Conservation (phyloP, 2,888 invertebrate species). For the Dasysyrphus tricinctus region DNA sequence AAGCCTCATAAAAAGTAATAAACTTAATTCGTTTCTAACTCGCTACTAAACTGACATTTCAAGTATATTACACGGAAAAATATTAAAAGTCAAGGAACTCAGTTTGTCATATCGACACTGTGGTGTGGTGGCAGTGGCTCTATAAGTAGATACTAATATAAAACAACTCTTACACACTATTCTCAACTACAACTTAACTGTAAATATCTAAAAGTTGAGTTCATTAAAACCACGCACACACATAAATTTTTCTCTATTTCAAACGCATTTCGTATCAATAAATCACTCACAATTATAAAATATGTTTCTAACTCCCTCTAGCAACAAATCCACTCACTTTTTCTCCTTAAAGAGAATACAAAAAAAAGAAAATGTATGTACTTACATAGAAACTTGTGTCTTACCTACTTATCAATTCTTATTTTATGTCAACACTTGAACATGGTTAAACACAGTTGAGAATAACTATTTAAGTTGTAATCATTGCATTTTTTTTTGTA, state of each 20-base stretch:
- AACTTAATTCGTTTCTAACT: slow-evolving; percentile 13
- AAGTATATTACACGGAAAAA: slow-evolving; percentile 52
- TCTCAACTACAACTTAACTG: slow-evolving; percentile 24
- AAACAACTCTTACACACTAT: not conserved
- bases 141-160: not conserved
- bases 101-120: slow-evolving; percentile 68
- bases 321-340: slow-evolving; percentile 12
- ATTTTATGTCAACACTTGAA: slow-evolving; percentile 46
- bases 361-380: not conserved
- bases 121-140: slow-evolving; percentile 6
- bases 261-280: slow-evolving; percentile 50
- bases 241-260: not conserved
- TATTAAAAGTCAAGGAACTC: slow-evolving; percentile 70
- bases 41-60: slow-evolving; percentile 25
- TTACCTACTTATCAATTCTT: slow-evolving; percentile 15
- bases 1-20: not conserved
- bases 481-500: slow-evolving; percentile 35
- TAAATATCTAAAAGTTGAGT: slow-evolving; percentile 19
- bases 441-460: slow-evolving; percentile 24
- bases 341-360: not conserved
- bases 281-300: slow-evolving; percentile 57
- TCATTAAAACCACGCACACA: slow-evolving; percentile 37
- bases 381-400: not conserved
- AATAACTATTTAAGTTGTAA: slow-evolving; percentile 56
- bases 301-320: slow-evolving; percentile 30